Base-by-base conservation (phyloP, 35 echinoderm and acorn worm genomes). In the Strongylocentrotus purpuratus region DNA sequence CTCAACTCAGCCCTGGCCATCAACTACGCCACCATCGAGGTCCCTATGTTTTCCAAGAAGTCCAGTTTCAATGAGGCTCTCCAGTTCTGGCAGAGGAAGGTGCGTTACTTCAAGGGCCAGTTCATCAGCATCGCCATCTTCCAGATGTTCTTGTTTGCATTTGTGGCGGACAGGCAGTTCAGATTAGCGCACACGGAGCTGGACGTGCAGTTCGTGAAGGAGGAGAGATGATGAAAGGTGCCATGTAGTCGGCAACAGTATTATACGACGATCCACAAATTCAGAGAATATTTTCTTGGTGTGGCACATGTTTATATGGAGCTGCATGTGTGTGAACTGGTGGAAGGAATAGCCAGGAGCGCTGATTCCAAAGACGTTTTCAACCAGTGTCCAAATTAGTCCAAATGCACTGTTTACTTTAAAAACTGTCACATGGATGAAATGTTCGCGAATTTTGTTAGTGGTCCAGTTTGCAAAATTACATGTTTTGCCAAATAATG, bases 81-180 rank as follows among this genome's bases (percentile, higher is more conserved):
- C 7, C 47, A 98, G 33, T 98, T 98, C 93, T 98, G 96, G 95
- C 25, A 46, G 47, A 55, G 89, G 31, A 98, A 96, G 94, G 45
- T 96, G 15, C 94, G 96, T 31, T 97, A 95, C 90, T 97, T 98
- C 94, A 97, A 98, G 94, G 86, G 94, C 20, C 96, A 97, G 94
- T 97, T 98, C 94, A 86, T 97, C 28, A 96, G 88, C 31, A 61
- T 98, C 35, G 70, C 96, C 25, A 93, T 98, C 9, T 98, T 97
- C 85, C 97, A 98, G 94, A 95, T 90, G 17, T 20, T 93, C 4
- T 25, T 58, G 46, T 93, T 93, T 93, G 91, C 91, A 9, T 93
- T 48, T n/a, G 91, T 93, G 48, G 91, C 91, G 4, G 91, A 93
- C 48, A 47, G 91, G 41, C 91, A 93, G 48, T 93, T 93, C n/a